Evolutionary conservation across 1,140 invertebrate genomes (phyloP), one percentile per base, ranked within the genome.

Genomic region (Eumeta japonica): DNA sequence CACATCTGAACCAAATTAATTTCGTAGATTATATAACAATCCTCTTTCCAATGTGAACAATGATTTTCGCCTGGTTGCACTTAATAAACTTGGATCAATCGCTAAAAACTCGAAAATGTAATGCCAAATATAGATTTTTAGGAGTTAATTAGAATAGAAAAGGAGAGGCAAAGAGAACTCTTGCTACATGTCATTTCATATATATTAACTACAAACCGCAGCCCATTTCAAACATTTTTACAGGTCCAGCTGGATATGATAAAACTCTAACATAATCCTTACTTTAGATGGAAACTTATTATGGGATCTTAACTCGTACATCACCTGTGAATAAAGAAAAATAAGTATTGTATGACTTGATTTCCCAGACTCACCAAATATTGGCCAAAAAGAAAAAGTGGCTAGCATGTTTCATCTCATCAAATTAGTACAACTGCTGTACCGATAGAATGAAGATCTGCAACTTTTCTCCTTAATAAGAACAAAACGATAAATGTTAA

Each of bases 231-330:
- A 40, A 40, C 15, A 40, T 40, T 37, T 32, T 27, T 18, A 40
- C 20, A 24, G 20, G 20, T 7, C 20, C 41, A 15, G 45, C 41
- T 35, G 39, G 44, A 20, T 35, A 33, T 28, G 52, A 50, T 20
- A 55, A 55, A 13, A 50, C 46, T 10, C n/a, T n/a, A n/a, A n/a
- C n/a, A n/a, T n/a, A n/a, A n/a, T n/a, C n/a, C n/a, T n/a, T n/a
- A n/a, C n/a, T 45, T 54, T 32, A 24, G 46, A 0, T 46, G 52
- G 10, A 56, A 52, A 50, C 18, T 53, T 18, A 35, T 54, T 12
- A 56, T 56, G 56, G 53, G 52, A 48, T 55, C 55, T 37, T 52
- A 58, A 63, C 41, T 30, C 58, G 0, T 58, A 52, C 28, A 46
- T 63, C 10, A 28, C 51, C 7, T 61, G 61, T 44, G 63, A 50